These are phyloP conservation scores for Ardeotis arabs DNA, from an alignment of 2,113 vertebrate species.

Conservation along the genomic window DNA sequence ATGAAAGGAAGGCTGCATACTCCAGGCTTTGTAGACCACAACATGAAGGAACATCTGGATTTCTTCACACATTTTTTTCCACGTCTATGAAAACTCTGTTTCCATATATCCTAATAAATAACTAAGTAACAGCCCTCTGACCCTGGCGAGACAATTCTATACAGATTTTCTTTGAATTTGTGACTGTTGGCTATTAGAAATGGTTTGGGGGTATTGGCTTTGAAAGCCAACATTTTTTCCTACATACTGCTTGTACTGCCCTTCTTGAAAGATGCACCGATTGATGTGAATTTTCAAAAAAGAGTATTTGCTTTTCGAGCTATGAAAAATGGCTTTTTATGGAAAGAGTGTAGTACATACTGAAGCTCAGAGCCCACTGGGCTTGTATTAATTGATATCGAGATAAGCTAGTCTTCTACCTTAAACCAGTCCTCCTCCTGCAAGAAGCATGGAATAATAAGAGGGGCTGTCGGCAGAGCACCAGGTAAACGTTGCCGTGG, in stretches of 20 bases:
- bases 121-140: constrained; percentile 11
- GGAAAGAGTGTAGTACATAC: not conserved
- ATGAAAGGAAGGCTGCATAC: constrained; percentile 10
- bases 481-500: not conserved
- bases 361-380: not conserved
- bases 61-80: not conserved
- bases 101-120: constrained; percentile 18
- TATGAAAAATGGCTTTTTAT: not conserved
- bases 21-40: not conserved
- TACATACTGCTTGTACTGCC: not conserved
- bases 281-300: not conserved
- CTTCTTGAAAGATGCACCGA: not conserved
- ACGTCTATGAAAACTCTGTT: not conserved
- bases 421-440: not conserved
- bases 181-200: not conserved
- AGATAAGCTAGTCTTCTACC: not conserved
- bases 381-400: not conserved
- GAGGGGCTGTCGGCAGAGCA: not conserved
- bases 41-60: constrained; percentile 22
- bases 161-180: not conserved
- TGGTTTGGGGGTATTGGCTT: not conserved
- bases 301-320: not conserved
- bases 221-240: not conserved
- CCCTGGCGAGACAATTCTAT: not conserved
- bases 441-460: not conserved